phyloP scores from a whole-genome alignment of 64 coral and sea anemone genomes.

The Pocillopora verrucosa region DNA sequence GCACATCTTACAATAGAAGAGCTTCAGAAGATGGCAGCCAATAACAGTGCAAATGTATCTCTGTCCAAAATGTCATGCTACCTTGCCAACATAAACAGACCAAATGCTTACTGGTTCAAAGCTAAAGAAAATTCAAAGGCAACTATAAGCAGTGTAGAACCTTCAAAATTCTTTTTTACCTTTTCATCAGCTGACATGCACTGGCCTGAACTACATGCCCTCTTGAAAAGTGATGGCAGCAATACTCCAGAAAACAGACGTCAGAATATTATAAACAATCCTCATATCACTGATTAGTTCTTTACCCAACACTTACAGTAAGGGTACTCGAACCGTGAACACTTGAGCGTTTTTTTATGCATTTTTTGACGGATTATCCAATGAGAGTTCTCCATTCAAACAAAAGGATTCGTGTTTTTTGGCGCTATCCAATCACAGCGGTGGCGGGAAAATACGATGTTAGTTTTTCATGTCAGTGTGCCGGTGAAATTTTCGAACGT shows the following conservation, averaged over 20 bases:
- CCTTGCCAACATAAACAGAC: slow-evolving; percentile 3
- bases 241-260: slow-evolving; percentile 18
- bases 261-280: slow-evolving; percentile 55
- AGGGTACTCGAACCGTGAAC: too few species aligned
- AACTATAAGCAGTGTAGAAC: slow-evolving; percentile 16
- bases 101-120: slow-evolving; percentile 43
- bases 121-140: slow-evolving; percentile 41
- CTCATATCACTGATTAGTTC: slow-evolving; percentile 4
- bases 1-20: not conserved
- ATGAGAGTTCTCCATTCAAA: too few species aligned
- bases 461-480: not conserved
- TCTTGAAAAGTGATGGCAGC: not conserved
- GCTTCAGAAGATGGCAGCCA: slow-evolving; percentile 7
- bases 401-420: not conserved
- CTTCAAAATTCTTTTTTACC: slow-evolving; percentile 47
- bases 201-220: slow-evolving; percentile 10
- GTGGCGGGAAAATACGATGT: not conserved
- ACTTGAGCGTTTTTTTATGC: too few species aligned
- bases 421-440: not conserved
- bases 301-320: too few species aligned
- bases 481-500: not conserved
- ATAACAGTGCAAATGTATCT: slow-evolving; percentile 2
- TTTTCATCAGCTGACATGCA: slow-evolving; percentile 29
- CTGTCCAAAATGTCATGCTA: not conserved
- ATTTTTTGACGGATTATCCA: too few species aligned